phyloP scores from a whole-genome alignment of 2,113 vertebrate genomes.

The Hyla sarda region DNA sequence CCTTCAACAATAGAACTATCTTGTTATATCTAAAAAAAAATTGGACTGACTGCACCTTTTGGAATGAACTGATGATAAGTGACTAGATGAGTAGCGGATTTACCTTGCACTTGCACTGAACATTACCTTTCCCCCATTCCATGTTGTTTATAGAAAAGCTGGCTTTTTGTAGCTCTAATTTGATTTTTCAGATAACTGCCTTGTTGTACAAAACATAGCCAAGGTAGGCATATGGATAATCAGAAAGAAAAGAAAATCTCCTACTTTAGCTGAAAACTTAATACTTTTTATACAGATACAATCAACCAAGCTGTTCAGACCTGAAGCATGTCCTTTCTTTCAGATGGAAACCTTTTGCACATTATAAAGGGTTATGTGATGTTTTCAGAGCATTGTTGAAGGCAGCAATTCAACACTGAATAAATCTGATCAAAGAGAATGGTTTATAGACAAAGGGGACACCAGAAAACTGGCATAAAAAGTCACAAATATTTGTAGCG shows the following conservation, averaged over 20 bases:
- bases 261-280: not conserved
- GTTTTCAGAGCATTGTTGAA: not conserved
- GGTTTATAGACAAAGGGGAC: too few species aligned
- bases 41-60: not conserved
- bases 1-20: not conserved
- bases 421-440: not conserved
- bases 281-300: slow-evolving; percentile 23
- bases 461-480: too few species aligned
- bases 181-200: slow-evolving; percentile 17
- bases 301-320: not conserved
- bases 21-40: not conserved
- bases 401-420: not conserved
- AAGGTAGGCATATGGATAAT: slow-evolving; percentile 16
- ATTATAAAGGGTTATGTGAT: not conserved
- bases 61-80: too few species aligned
- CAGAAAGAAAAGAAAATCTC: slow-evolving; percentile 23
- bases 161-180: slow-evolving; percentile 8
- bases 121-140: not conserved
- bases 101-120: not conserved
- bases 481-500: too few species aligned
- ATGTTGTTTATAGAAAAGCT: not conserved
- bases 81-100: not conserved
- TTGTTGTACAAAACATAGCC: not conserved
- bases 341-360: slow-evolving; percentile 1
- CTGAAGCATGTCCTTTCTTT: slow-evolving; percentile 25